Percentiles rank a stretch among this genome's conserved stretches.
These are phyloP conservation scores for Psylliodes chrysocephalus DNA, from an alignment of 2,888 invertebrate genomes.

Conservation along the genomic window DNA sequence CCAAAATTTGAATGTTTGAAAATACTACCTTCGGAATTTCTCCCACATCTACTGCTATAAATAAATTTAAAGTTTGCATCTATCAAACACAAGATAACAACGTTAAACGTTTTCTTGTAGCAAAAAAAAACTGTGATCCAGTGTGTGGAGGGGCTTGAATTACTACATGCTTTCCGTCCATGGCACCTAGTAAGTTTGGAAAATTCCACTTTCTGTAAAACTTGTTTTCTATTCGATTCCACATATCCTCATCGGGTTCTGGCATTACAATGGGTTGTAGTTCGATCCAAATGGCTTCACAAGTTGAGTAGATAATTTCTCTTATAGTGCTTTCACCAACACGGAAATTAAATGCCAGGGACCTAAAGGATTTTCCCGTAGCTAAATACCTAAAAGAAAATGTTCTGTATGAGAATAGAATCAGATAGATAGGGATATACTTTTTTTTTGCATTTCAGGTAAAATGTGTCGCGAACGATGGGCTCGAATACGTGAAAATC, in stretches of 20 bases:
- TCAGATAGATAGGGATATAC: no score
- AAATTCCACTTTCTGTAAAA: conserved; percentile 39
- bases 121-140: conserved; percentile 37
- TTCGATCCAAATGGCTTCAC: conserved; percentile 35
- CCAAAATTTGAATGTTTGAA: conserved; percentile 35
- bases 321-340: conserved; percentile 40
- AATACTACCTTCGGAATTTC: conserved; percentile 40
- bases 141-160: conserved; percentile 39
- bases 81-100: conserved; percentile 38
- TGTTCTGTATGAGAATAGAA: no score
- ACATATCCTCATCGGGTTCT: conserved; percentile 32
- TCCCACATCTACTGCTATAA: conserved; percentile 40
- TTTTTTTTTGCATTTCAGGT: no score
- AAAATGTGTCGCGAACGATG: no score
- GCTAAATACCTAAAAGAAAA: no score
- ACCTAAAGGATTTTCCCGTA: no score
- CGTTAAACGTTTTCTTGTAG: conserved; percentile 27
- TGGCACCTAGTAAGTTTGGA: conserved; percentile 17
- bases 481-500: no score
- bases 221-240: conserved; percentile 34
- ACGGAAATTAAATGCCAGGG: no score
- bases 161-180: conserved; percentile 38
- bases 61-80: conserved; percentile 40
- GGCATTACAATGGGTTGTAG: conserved; percentile 38
- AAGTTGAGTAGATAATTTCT: conserved; percentile 36